A percentile compares a stretch with the other conserved stretches of the same genome.
Evolutionary conservation across 1,140 invertebrate species (phyloP).

Genomic region (Tetramorium alpestre): DNA sequence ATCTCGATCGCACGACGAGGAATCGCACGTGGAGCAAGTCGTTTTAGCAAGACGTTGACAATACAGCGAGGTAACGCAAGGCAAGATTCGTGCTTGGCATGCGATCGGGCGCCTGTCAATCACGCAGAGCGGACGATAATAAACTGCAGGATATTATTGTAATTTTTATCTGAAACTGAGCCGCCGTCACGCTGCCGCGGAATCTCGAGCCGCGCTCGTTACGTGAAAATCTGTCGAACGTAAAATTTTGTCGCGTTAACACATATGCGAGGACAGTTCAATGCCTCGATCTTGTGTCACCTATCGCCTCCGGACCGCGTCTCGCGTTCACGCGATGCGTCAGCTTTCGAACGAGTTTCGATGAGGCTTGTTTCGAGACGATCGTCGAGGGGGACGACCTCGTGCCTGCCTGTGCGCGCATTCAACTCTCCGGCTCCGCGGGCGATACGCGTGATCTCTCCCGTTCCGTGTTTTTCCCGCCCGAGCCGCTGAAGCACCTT

Average conservation of each 20-base stretch:
- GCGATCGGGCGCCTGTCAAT: constrained; percentile 19
- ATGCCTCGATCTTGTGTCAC: constrained; percentile 35
- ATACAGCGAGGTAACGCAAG: background rate
- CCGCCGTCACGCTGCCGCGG: background rate
- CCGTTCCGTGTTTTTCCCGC: background rate
- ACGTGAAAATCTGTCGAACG: background rate
- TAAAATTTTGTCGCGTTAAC: constrained; percentile 21
- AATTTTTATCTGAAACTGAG: background rate
- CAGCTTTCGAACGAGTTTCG: constrained; percentile 30
- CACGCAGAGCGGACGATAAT: background rate
- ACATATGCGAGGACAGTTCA: background rate
- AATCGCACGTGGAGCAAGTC: background rate
- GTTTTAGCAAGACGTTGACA: background rate
- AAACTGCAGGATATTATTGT: background rate
- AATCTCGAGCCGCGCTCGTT: background rate
- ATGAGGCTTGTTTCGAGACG: background rate
- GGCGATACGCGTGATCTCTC: constrained; percentile 6
- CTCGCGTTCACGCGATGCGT: constrained; percentile 43
- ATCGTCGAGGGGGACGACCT: constrained; percentile 39
- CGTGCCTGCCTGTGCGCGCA: constrained; percentile 58
- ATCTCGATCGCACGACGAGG: constrained; percentile 29
- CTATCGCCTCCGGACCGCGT: constrained; percentile 34
- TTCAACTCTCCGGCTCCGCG: constrained; percentile 69
- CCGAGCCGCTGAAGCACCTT: background rate
- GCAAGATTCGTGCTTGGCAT: background rate